Evolutionary conservation across 1,140 invertebrate species (phyloP).

Genomic region (Druon quercuslanigerum): DNA sequence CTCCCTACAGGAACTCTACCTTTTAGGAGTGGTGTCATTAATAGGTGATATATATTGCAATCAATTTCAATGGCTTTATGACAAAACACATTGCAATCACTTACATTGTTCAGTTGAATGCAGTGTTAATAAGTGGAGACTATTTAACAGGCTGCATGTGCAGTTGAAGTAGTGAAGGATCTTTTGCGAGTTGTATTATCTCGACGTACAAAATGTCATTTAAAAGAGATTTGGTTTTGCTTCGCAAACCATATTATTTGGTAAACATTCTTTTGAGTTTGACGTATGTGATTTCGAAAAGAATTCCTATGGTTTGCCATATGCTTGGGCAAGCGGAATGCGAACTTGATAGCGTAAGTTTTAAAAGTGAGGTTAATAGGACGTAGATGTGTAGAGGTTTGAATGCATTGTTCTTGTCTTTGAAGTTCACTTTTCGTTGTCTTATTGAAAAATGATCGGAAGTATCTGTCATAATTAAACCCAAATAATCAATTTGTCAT

Average conservation of each 20-base stretch:
- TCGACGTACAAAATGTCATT: slow-evolving; percentile 78
- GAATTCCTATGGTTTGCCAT: slow-evolving; percentile 82
- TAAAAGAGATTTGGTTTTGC: slow-evolving; percentile 82
- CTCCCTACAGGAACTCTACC: too few relatives aligned
- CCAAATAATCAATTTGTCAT: too few relatives aligned
- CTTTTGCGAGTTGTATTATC: not conserved
- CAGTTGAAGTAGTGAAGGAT: not conserved
- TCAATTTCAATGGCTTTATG: too few relatives aligned
- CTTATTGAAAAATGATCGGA: too few relatives aligned
- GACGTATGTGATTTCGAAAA: slow-evolving; percentile 87
- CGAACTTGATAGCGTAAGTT: slow-evolving; percentile 86
- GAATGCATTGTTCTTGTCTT: too few relatives aligned
- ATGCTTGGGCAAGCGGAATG: slow-evolving; percentile 84
- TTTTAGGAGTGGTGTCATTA: too few relatives aligned
- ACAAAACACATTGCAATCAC: not conserved
- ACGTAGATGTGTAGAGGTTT: too few relatives aligned
- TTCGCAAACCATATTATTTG: slow-evolving; percentile 91
- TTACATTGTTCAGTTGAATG: not conserved
- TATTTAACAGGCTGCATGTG: not conserved
- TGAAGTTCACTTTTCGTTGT: too few relatives aligned
- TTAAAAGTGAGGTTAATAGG: not conserved
- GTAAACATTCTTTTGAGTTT: slow-evolving; percentile 90
- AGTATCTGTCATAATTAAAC: too few relatives aligned
- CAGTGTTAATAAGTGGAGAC: not conserved
- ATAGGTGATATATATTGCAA: not conserved